These are phyloP conservation scores for Isurus oxyrinchus DNA, from an alignment of 2,113 vertebrate genomes.

Conservation along the genomic window DNA sequence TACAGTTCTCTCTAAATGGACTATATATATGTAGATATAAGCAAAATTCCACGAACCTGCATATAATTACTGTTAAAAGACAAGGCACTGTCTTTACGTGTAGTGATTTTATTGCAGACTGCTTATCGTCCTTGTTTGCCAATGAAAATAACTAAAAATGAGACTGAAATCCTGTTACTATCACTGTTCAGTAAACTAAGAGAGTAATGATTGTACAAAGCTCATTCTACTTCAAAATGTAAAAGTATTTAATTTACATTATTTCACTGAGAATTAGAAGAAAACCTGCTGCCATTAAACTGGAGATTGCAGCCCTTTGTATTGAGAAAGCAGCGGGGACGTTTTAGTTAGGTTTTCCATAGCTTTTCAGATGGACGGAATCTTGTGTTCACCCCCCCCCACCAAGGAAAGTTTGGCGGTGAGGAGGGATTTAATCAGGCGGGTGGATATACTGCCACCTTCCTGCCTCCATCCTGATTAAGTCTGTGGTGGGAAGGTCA, in stretches of 20 bases:
- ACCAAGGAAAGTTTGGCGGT: too few relatives aligned
- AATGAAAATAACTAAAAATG: not conserved
- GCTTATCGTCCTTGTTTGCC: not conserved
- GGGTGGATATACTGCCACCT: too few relatives aligned
- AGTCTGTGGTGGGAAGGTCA: too few relatives aligned
- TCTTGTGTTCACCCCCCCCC: too few relatives aligned
- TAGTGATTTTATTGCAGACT: not conserved
- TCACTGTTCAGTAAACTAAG: not conserved
- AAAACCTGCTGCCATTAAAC: not conserved
- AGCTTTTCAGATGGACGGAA: too few relatives aligned
- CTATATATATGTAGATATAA: not conserved
- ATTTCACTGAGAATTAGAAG: not conserved
- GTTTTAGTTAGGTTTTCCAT: too few relatives aligned
- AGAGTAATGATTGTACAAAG: not conserved
- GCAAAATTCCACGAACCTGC: not conserved
- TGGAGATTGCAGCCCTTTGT: not conserved
- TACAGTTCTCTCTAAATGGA: not conserved
- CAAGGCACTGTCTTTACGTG: not conserved
- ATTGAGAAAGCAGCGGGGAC: too few relatives aligned
- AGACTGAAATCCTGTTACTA: not conserved
- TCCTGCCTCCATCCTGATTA: too few relatives aligned
- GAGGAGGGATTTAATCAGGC: too few relatives aligned
- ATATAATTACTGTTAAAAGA: not conserved
- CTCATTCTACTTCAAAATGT: not conserved
- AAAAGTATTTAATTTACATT: not conserved